Evolutionary conservation across 2,113 vertebrate genomes (phyloP).

Genomic region (Sminthopsis crassicaudata): DNA sequence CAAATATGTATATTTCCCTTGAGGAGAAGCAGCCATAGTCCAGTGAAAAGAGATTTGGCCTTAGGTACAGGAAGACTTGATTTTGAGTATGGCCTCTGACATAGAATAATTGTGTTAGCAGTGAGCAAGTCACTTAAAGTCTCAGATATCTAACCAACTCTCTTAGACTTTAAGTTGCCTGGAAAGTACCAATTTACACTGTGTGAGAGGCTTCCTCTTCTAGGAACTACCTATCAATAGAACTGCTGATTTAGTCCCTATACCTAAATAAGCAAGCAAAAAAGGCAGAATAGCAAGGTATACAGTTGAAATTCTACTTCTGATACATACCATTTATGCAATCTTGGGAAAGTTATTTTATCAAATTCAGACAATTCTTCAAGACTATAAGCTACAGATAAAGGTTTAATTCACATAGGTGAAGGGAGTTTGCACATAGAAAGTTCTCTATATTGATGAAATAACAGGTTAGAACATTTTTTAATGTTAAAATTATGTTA

Average conservation of each 20-base stretch:
- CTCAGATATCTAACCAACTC: background rate
- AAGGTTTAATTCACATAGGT: background rate
- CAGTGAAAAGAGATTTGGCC: background rate
- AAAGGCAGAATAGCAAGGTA: background rate
- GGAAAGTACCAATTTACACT: background rate
- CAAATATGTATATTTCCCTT: background rate
- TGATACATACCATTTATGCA: background rate
- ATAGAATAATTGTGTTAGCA: background rate
- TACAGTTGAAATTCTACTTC: background rate
- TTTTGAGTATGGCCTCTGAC: background rate
- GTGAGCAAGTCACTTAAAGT: background rate
- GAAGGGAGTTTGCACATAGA: background rate
- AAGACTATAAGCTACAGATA: background rate
- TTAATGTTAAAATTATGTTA: background rate
- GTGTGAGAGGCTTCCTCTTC: background rate
- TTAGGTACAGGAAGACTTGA: background rate
- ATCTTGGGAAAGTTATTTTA: background rate
- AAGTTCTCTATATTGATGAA: background rate
- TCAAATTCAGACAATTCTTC: background rate
- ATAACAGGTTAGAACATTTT: background rate
- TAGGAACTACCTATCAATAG: background rate
- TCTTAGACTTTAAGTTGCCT: background rate
- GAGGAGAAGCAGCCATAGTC: background rate
- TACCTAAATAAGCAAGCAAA: background rate
- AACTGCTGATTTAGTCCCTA: background rate